Evolutionary conservation across 2,888 invertebrate species (phyloP), one percentile per base, ranked within the genome.

Genomic region (Philereme transversata): DNA sequence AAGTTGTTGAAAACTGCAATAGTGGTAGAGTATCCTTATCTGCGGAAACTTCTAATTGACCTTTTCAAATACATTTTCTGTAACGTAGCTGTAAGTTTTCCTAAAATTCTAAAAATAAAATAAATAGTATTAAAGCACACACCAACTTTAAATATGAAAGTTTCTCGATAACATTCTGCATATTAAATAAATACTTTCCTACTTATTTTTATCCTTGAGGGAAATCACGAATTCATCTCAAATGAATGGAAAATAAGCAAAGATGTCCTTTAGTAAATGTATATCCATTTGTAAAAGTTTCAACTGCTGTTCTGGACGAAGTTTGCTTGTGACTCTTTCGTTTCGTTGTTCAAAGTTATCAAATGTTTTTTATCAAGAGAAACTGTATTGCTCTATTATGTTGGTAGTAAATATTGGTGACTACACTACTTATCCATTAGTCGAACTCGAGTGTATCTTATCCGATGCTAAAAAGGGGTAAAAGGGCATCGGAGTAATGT

Each of bases 151-250:
- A 22, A 22, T 22, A 22, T 41, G 58, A 56, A 64, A 64, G 57
- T 60, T 64, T 35, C 35, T 48, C 52, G 53, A 53, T 64, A 60
- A 43, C 47, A 48, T 64, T 68, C 59, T 58, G 54, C 51, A 54
- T 60, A 60, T 64, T 47, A 57, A 53, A 51, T 56, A 11, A 52
- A 62, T 56, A 54, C 51, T 52, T 61, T 22, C 22, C 22, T 22
- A 22, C 3, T 22, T 22, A 22, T 22, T 53, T 49, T 53, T 49
- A 51, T 60, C 52, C 73, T 48, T 64, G 6, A 61, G 76, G 69
- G 73, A 75, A 77, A 75, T 77, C 67, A 68, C 57, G 51, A 64
- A 69, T 64, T 61, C 65, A 57, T 57, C 36, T 34, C 51, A 67
- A 74, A 70, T 71, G 57, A 69, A 73, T 64, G 64, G 55, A 66